phyloP scores from a whole-genome alignment of 2,888 invertebrate genomes.

The Macrophya alboannulata region DNA sequence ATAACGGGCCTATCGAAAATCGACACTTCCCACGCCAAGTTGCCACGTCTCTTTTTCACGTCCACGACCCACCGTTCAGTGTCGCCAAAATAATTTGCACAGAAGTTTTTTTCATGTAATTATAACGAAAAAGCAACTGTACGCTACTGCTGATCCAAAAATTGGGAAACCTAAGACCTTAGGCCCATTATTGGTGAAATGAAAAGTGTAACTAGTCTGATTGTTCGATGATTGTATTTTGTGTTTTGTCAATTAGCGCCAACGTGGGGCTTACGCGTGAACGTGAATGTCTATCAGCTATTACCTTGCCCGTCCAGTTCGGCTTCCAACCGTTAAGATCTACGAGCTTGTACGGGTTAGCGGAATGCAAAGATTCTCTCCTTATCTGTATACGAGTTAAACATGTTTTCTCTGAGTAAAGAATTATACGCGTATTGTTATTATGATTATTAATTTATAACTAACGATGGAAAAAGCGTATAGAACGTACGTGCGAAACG shows the following conservation, averaged over 20 bases:
- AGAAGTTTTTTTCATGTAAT: not conserved
- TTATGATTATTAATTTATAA: slow-evolving; percentile 41
- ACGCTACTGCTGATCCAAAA: not conserved
- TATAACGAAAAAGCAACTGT: not conserved
- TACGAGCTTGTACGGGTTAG: not conserved
- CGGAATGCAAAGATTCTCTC: slow-evolving; percentile 37
- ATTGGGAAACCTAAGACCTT: not conserved
- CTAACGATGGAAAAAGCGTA: slow-evolving; percentile 4
- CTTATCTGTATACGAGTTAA: not conserved
- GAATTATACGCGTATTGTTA: slow-evolving; percentile 19
- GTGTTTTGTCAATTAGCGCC: not conserved
- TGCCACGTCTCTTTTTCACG: not conserved
- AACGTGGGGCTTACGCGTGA: not conserved
- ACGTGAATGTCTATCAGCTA: slow-evolving; percentile 7
- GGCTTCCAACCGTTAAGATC: not conserved
- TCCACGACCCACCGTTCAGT: not conserved
- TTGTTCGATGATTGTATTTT: not conserved
- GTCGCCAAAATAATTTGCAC: not conserved
- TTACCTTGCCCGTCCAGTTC: slow-evolving; percentile 5
- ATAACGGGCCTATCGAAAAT: slow-evolving; percentile 46
- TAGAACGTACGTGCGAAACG: slow-evolving; percentile 39
- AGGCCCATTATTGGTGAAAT: not conserved
- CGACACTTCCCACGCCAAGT: slow-evolving; percentile 48
- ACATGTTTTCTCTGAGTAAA: not conserved
- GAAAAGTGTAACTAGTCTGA: not conserved